Percentiles rank a stretch among this genome's conserved stretches.
Evolutionary conservation across 1,140 invertebrate species (phyloP).

Genomic region (Philopotamus ludificatus): DNA sequence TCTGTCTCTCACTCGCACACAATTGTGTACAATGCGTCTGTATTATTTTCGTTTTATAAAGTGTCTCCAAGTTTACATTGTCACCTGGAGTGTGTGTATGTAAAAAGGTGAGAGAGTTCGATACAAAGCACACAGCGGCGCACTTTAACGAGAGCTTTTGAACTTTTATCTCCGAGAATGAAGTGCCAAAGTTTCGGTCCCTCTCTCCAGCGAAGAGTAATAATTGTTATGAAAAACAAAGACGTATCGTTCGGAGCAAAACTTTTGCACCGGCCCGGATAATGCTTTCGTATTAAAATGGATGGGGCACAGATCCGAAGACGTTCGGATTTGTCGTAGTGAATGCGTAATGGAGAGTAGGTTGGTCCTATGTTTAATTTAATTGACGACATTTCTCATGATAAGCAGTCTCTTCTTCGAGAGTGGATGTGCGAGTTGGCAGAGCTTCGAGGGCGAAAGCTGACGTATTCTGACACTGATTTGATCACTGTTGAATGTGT

Average conservation of each 20-base stretch:
- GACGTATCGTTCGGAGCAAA: neutral
- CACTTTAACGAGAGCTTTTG: slow-evolving; percentile 28
- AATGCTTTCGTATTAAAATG: neutral
- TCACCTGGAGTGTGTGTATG: slow-evolving; percentile 1
- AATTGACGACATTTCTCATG: no score
- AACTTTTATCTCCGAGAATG: slow-evolving; percentile 29
- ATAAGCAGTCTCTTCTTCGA: no score
- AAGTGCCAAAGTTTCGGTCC: slow-evolving; percentile 17
- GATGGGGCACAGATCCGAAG: no score
- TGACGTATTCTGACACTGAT: neutral
- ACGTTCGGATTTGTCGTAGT: no score
- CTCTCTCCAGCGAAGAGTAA: slow-evolving; percentile 1
- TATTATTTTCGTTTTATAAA: neutral
- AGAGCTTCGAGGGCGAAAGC: neutral
- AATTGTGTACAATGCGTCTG: no score
- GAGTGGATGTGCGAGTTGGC: no score
- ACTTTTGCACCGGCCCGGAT: neutral
- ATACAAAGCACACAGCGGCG: slow-evolving; percentile 19
- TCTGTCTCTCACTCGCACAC: no score
- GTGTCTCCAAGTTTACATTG: slow-evolving; percentile 2
- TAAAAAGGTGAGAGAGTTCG: slow-evolving; percentile 15
- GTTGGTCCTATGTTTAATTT: no score
- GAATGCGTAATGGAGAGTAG: no score
- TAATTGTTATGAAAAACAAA: slow-evolving; percentile 25
- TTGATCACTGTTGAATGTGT: neutral